phyloP scores from a whole-genome alignment of 2,797 vertebrate species.

The Poeciliopsis paucimaculata region DNA sequence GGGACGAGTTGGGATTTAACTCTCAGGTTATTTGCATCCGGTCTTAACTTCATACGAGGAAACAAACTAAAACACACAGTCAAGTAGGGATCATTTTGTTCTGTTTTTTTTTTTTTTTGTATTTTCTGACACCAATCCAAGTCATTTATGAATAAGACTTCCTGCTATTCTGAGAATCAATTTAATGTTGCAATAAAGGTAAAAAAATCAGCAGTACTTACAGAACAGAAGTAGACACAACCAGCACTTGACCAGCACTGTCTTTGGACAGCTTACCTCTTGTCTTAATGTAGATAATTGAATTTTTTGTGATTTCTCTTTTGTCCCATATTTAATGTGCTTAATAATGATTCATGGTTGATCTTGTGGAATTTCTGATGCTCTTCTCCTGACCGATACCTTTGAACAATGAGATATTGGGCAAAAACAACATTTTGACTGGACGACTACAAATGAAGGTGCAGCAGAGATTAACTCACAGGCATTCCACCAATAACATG shows the following conservation, averaged over 20 bases:
- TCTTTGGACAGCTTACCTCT: no score
- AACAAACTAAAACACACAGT: neutral
- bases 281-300: no score
- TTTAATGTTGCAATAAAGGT: neutral
- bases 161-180: neutral
- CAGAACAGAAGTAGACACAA: neutral
- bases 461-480: neutral
- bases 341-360: neutral
- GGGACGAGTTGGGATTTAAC: neutral
- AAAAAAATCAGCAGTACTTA: neutral
- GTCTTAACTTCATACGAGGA: neutral
- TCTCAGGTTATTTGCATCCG: neutral
- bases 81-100: neutral
- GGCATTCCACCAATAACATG: neutral
- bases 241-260: neutral
- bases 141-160: neutral
- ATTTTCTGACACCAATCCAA: neutral
- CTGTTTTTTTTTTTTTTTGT: neutral
- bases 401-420: no score
- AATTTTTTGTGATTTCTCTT: neutral
- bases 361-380: neutral
- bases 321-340: neutral
- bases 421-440: neutral
- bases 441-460: neutral
- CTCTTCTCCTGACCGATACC: neutral